These are phyloP conservation scores for Drosophila arawakana DNA, from an alignment of 1,140 invertebrate genomes.

Conservation along the genomic window DNA sequence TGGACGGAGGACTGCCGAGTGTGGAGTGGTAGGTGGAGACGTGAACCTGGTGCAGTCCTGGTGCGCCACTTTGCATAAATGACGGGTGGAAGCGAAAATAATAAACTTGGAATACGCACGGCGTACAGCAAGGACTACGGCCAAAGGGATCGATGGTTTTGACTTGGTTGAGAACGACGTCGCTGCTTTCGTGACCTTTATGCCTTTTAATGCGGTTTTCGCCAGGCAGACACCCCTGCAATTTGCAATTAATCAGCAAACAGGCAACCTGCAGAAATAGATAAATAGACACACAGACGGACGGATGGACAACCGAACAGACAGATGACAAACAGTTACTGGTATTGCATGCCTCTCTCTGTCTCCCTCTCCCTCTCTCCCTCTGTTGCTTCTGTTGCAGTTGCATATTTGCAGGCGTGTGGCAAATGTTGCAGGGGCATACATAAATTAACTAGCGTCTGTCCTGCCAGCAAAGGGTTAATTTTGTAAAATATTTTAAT, in stretches of 20 bases:
- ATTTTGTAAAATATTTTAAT: slow-evolving; percentile 78
- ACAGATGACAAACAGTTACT: slow-evolving; percentile 21
- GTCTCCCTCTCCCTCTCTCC: not conserved
- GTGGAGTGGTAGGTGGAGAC: not conserved
- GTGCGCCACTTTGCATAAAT: slow-evolving; percentile 79
- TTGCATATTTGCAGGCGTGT: slow-evolving; percentile 49
- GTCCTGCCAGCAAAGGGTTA: slow-evolving; percentile 61
- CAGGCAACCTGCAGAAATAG: slow-evolving; percentile 42
- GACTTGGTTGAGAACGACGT: slow-evolving; percentile 11
- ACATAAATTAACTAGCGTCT: slow-evolving; percentile 68
- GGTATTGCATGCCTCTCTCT: slow-evolving; percentile 9
- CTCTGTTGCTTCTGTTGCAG: slow-evolving; percentile 34
- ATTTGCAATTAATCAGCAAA: slow-evolving; percentile 81
- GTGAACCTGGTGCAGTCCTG: slow-evolving; percentile 30
- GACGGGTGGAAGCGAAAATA: slow-evolving; percentile 65
- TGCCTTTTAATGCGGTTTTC: slow-evolving; percentile 77
- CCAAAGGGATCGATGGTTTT: slow-evolving; percentile 54
- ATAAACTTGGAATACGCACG: slow-evolving; percentile 79
- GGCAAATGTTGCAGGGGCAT: slow-evolving; percentile 38
- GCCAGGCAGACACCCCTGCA: slow-evolving; percentile 76
- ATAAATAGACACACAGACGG: slow-evolving; percentile 1
- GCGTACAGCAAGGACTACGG: slow-evolving; percentile 9
- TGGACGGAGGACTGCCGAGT: slow-evolving; percentile 13
- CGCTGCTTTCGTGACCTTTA: slow-evolving; percentile 71
- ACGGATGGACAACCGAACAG: not conserved